Evolutionary conservation across 2,888 invertebrate genomes (phyloP), one percentile per base, ranked within the genome.

Genomic region (Brassicogethes aeneus): DNA sequence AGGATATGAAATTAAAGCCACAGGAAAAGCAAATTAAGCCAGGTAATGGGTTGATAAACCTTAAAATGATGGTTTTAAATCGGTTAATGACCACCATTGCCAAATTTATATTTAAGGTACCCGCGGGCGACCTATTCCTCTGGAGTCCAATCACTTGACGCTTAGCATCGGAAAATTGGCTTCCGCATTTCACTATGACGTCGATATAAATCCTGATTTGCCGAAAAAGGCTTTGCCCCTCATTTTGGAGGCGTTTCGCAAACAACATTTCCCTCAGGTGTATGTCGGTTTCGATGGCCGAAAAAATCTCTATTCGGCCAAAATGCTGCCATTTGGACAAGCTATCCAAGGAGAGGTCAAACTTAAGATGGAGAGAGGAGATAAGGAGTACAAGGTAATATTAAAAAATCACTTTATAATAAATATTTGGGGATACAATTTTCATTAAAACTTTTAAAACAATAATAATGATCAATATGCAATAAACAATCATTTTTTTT

Each of bases 131-230:
- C 23, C 34, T 36, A 40, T 41, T 16, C 36, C 15, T 2, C 31
- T 42, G 13, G 16, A 41, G 15, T 39, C 16, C 13, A 16, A 29
- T 37, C 37, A 13, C 37, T 39, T 31, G 56, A 60, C 5, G 68
- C 82, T 38, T 41, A 52, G 1, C 33, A 37, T 53, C 37, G 51
- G 52, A 17, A 46, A 41, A 17, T 66, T 73, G 3, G 47, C 59
- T 3, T 52, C 50, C 1, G 72, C 74, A 0, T 66, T 74, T 57
- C 94, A 96, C 57, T 96, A 96, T 63, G 95, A 96, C 55, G 83
- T 92, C 0, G 71, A 66, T 0, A 73, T 87, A 23, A 69, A 61
- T 1, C 86, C 87, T 0, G 83, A 85, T 12, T 76, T 65, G 33
- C 85, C 86, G 0, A 85, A 80, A 53, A 78, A 75, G 51, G 66